Evolutionary conservation across 2,888 invertebrate species (phyloP), one percentile per base, ranked within the genome.

Genomic region (Drosophila infuscata): DNA sequence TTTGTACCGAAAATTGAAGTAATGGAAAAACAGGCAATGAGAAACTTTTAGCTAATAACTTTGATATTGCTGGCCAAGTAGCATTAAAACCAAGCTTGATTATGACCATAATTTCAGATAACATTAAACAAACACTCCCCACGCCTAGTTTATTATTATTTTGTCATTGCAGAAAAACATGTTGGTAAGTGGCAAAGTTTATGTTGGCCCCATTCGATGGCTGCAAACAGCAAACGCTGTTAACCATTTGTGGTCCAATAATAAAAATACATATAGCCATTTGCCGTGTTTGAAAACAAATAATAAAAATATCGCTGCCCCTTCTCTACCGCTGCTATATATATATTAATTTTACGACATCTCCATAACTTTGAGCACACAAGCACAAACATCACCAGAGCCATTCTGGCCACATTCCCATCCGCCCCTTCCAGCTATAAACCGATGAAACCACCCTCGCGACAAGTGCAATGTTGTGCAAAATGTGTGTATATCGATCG

Each of bases 221-320:
- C 25, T 51, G 56, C 60, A 12, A 12, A 38, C 4, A 60, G 64
- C 48, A 52, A 35, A 35, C 54, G 46, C 65, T 58, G 57, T 79
- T 65, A 74, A 62, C 38, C 56, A 52, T 69, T 69, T 58, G 76
- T 51, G 76, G 64, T 69, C 69, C 53, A 54, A 59, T 57, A 71
- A 78, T 76, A 77, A 71, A 67, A 81, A 41, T 48, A 64, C 72
- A 77, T 71, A 64, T 59, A 58, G 54, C 62, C 73, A 68, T 75
- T 81, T 67, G 62, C 52, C 57, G 49, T 60, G 46, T 52, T 62
- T 36, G 61, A 62, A 54, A 51, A 49, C 41, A 66, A 71, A 76
- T 81, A 77, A 78, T 77, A 77, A 77, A 71, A 56, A 51, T 61
- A 64, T 65, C 46, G 49, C 49, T 52, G 49, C 36, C 68, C 30